Conservation (phyloP, 2,797 vertebrate genomes). For the Eidolon dupreanum region DNA sequence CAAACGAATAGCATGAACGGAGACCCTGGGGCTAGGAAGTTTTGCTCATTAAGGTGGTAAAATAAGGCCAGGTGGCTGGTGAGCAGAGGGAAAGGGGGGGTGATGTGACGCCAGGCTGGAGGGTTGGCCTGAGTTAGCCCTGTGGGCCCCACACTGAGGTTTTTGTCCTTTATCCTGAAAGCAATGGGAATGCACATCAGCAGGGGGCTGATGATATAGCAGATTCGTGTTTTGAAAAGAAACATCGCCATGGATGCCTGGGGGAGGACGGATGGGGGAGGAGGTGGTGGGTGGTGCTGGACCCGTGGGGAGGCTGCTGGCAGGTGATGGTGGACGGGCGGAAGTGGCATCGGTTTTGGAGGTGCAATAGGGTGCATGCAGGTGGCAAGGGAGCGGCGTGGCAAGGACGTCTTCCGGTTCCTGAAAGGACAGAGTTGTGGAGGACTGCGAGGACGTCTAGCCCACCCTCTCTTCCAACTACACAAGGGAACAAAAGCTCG, state of each 20-base stretch:
- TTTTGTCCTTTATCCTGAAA: background rate
- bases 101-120: fast-evolving
- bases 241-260: background rate
- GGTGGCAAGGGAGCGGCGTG: background rate
- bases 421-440: background rate
- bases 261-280: background rate
- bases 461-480: background rate
- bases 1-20: background rate
- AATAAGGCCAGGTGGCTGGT: background rate
- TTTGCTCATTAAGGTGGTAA: background rate
- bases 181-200: background rate
- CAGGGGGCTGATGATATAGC: background rate
- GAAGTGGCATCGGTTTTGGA: background rate
- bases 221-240: conserved; percentile 32
- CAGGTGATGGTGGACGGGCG: background rate
- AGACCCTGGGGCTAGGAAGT: background rate
- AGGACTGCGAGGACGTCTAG: background rate
- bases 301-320: background rate
- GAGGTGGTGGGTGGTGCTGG: background rate
- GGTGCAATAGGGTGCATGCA: background rate
- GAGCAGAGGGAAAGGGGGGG: background rate
- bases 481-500: background rate
- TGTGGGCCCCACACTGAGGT: background rate
- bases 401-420: background rate
- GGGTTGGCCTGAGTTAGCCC: background rate